Percentiles rank a stretch among this genome's conserved stretches.
Evolutionary conservation across 1,140 invertebrate genomes (phyloP).

Genomic region (Drosophila nigromelanica): DNA sequence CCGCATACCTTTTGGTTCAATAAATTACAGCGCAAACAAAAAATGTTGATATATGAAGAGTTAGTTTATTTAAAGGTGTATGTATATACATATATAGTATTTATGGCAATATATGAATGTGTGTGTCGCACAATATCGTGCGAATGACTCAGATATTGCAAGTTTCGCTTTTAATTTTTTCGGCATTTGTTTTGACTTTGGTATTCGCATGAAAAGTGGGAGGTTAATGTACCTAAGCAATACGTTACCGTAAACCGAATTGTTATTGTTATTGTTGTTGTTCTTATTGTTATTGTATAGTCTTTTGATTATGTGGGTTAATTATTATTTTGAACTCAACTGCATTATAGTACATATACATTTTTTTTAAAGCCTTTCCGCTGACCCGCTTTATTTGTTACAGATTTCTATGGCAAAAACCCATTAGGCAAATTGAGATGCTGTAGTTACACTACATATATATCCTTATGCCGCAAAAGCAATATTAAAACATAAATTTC

Average conservation of each 20-base stretch:
- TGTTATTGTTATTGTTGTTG: constrained; percentile 4
- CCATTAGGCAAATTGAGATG: constrained; percentile 69
- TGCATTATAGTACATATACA: constrained; percentile 2
- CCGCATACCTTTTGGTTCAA: constrained; percentile 47
- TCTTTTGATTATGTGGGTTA: constrained; percentile 60
- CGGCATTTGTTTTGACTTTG: constrained; percentile 64
- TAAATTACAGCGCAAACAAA: constrained; percentile 59
- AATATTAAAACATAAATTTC: constrained; percentile 67
- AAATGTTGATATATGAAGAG: constrained; percentile 42
- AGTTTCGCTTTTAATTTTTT: constrained; percentile 59
- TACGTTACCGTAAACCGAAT: constrained; percentile 49
- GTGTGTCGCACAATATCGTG: constrained; percentile 38
- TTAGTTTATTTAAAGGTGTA: constrained; percentile 35
- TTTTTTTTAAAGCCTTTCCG: constrained; percentile 28
- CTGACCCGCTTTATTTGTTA: constrained; percentile 29
- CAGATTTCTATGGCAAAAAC: constrained; percentile 22
- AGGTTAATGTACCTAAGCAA: constrained; percentile 66
- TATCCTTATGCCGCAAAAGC: constrained; percentile 39
- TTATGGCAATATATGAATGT: constrained; percentile 25
- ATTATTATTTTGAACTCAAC: constrained; percentile 53
- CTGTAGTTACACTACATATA: constrained; percentile 22
- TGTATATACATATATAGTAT: constrained; percentile 11
- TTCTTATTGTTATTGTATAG: constrained; percentile 3
- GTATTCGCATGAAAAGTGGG: constrained; percentile 44
- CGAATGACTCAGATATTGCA: constrained; percentile 70